Percentiles rank a stretch among this genome's conserved stretches.
Evolutionary conservation across 2,888 invertebrate genomes (phyloP).

Genomic region (Apomyelois bistriatella): DNA sequence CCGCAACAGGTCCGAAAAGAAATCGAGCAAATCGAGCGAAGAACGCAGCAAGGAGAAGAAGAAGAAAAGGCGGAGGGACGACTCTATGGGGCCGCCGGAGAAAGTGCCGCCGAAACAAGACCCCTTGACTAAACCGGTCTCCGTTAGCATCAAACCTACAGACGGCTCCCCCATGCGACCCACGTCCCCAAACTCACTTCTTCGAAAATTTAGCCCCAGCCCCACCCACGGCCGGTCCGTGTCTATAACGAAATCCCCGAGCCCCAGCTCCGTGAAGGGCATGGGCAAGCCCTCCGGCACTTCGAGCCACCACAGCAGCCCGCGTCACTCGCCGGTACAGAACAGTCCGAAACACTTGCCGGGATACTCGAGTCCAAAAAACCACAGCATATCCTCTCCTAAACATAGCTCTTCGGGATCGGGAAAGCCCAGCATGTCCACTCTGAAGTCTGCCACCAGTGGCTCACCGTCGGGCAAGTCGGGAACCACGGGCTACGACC

Average conservation of each 20-base stretch:
- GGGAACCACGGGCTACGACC: conserved; percentile 73
- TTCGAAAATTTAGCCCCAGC: conserved; percentile 86
- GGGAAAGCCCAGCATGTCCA: conserved; percentile 94
- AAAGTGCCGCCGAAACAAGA: conserved; percentile 88
- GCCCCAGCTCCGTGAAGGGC: conserved; percentile 63
- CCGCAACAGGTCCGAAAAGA: conserved; percentile 67
- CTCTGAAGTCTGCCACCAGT: conserved; percentile 88
- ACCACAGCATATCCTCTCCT: conserved; percentile 88
- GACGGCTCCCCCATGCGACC: conserved; percentile 82
- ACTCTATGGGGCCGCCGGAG: conserved; percentile 90
- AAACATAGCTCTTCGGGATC: conserved; percentile 87
- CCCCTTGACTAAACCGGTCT: conserved; percentile 84
- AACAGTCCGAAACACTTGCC: conserved; percentile 87
- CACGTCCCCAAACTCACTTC: conserved; percentile 83
- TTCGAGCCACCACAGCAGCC: conserved; percentile 82
- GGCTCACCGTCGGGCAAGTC: conserved; percentile 84
- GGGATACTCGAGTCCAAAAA: conserved; percentile 87
- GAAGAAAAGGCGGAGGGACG: conserved; percentile 87
- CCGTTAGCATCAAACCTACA: conserved; percentile 86
- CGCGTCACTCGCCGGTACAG: conserved; percentile 87
- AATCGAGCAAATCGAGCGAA: conserved; percentile 66
- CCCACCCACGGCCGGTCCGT: conserved; percentile 84
- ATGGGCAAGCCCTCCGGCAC: conserved; percentile 73
- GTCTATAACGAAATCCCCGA: conserved; percentile 82
- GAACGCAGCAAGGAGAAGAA: conserved; percentile 83